These are phyloP conservation scores for Cygnus atratus DNA, from an alignment of 2,113 vertebrate genomes.

Conservation along the genomic window DNA sequence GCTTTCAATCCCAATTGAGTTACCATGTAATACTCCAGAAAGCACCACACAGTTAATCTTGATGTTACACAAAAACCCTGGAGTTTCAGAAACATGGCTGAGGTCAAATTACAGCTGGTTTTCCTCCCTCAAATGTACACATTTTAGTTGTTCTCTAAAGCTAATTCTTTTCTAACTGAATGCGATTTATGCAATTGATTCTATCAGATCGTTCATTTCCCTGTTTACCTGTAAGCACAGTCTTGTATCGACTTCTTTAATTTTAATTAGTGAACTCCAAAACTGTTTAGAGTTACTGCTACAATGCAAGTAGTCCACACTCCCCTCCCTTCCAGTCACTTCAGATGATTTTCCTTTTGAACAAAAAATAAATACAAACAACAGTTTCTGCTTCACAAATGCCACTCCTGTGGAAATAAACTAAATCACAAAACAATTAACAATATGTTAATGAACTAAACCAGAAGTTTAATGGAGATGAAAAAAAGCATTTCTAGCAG, in stretches of 20 bases:
- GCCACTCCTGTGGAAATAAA: conserved; percentile 9
- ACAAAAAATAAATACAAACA: neutral
- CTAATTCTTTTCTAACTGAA: neutral
- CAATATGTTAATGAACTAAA: conserved; percentile 46
- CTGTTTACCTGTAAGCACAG: neutral
- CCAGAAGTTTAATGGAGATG: conserved; percentile 20
- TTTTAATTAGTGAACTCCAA: neutral
- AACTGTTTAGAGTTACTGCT: neutral
- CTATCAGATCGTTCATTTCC: neutral
- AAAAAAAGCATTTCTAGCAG: neutral
- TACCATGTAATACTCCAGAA: conserved; percentile 8
- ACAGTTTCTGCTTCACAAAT: neutral
- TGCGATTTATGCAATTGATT: neutral
- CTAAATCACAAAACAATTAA: conserved; percentile 49
- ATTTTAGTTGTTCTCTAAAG: neutral
- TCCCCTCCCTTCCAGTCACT: neutral
- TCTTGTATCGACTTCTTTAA: neutral
- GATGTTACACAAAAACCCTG: neutral
- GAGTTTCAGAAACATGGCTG: neutral
- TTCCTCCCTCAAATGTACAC: neutral
- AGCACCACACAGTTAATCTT: neutral
- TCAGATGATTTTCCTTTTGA: neutral
- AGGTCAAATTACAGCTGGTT: neutral
- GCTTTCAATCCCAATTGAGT: neutral
- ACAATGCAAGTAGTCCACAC: neutral